Evolutionary conservation across 2,113 vertebrate genomes (phyloP).

Genomic region (Gadus chalcogrammus): DNA sequence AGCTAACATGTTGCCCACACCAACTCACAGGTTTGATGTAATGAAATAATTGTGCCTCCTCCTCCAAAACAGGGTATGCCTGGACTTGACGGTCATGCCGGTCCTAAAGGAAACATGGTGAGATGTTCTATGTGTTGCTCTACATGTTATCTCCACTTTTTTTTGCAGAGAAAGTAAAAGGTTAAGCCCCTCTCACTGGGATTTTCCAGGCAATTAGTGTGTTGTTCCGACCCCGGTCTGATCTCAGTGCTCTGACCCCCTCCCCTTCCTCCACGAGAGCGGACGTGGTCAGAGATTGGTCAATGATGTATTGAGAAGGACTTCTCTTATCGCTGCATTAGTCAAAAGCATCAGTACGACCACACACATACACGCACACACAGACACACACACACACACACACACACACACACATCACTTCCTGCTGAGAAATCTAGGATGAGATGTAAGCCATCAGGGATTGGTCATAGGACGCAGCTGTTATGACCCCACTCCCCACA

Average conservation of each 20-base stretch:
- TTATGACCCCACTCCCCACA: too few relatives aligned
- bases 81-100: constrained; percentile 87
- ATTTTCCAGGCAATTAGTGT: constrained; percentile 16
- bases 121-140: constrained; percentile 46
- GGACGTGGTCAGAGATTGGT: too few relatives aligned
- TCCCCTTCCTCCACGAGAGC: background rate
- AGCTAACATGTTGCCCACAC: too few relatives aligned
- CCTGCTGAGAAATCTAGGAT: too few relatives aligned
- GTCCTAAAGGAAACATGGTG: constrained; percentile 98
- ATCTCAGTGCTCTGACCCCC: constrained; percentile 17
- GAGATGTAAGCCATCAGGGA: too few relatives aligned
- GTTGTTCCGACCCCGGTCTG: constrained; percentile 5
- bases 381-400: too few relatives aligned
- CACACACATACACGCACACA: too few relatives aligned
- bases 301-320: too few relatives aligned
- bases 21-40: background rate
- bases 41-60: background rate
- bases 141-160: constrained; percentile 2
- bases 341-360: too few relatives aligned
- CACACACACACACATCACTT: too few relatives aligned
- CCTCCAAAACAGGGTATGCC: constrained; percentile 79
- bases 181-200: constrained; percentile 6
- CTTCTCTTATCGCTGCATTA: too few relatives aligned
- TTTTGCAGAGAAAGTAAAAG: background rate
- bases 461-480: too few relatives aligned